Conservation (phyloP, 2,113 vertebrate genomes). For the Dicrurus megarhynchus region DNA sequence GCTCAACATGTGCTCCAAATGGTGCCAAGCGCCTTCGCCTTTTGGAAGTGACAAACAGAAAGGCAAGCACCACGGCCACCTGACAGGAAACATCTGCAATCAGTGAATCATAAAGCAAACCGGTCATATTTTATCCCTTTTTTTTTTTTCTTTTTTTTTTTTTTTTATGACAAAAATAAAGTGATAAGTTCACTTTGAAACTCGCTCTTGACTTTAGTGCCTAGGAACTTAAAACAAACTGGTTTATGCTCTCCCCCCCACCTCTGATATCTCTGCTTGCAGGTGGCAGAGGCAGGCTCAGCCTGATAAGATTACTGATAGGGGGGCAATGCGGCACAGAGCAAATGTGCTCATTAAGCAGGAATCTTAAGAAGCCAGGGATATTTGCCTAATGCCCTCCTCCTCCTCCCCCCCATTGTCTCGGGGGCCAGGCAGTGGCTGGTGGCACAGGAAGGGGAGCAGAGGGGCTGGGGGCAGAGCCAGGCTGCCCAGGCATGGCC, state of each 20-base stretch:
- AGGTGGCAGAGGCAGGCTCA: slow-evolving; percentile 67
- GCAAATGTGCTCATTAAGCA: slow-evolving; percentile 57
- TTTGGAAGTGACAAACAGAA: not conserved
- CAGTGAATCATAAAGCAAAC: slow-evolving; percentile 54
- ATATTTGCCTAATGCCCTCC: slow-evolving; percentile 44
- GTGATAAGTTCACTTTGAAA: slow-evolving; percentile 66
- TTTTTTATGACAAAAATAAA: slow-evolving; percentile 55
- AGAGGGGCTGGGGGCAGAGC: not conserved
- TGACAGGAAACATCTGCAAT: slow-evolving; percentile 64
- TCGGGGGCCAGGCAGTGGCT: not conserved
- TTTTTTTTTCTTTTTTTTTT: not conserved
- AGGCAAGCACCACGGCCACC: not conserved
- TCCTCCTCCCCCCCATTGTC: not conserved
- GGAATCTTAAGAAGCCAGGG: slow-evolving; percentile 57
- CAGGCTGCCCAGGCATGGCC: not conserved
- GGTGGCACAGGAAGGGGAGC: not conserved
- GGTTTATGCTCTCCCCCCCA: not conserved
- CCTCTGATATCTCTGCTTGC: slow-evolving; percentile 27
- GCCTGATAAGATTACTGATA: slow-evolving; percentile 63
- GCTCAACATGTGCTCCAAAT: not conserved
- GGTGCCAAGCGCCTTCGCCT: not conserved
- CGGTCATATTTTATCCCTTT: slow-evolving; percentile 4
- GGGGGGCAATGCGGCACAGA: not conserved
- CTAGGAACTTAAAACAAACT: slow-evolving; percentile 58
- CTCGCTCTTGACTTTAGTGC: slow-evolving; percentile 16